These are phyloP conservation scores for Drosophila murphyi DNA, from an alignment of 1,140 invertebrate genomes.

Conservation along the genomic window DNA sequence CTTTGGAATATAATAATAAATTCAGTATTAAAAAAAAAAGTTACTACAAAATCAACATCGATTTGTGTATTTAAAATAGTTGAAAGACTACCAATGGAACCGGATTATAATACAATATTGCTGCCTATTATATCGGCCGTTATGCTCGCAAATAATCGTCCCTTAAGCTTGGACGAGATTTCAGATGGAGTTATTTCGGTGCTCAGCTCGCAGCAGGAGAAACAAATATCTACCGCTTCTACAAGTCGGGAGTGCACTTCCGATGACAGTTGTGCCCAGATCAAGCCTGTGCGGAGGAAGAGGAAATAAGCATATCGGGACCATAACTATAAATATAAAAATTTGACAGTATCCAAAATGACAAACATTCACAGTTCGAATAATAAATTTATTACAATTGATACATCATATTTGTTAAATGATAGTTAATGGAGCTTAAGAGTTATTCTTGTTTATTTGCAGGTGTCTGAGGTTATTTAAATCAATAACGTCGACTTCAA, in stretches of 20 bases:
- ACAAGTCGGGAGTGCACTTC: constrained; percentile 13
- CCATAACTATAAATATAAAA: neutral
- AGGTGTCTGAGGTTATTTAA: neutral
- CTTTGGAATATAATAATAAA: neutral
- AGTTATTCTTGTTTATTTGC: neutral
- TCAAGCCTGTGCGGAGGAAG: neutral
- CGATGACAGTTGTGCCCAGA: constrained; percentile 8
- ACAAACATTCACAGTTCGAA: neutral
- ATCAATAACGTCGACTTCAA: constrained; percentile 18
- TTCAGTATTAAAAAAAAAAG: constrained; percentile 1
- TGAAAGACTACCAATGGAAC: constrained; percentile 33
- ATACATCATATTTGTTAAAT: neutral
- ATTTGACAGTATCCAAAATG: neutral
- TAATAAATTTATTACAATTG: too few species aligned
- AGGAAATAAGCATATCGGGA: neutral
- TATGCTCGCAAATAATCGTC: constrained; percentile 58
- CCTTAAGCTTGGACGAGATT: constrained; percentile 61
- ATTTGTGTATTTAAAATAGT: neutral
- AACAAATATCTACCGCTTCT: neutral
- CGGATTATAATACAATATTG: constrained; percentile 48
- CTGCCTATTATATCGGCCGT: constrained; percentile 61
- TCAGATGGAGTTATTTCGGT: constrained; percentile 40
- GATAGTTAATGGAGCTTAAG: too few species aligned
- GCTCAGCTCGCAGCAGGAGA: constrained; percentile 45
- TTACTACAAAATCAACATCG: constrained; percentile 5